Conservation (phyloP, 1,140 invertebrate genomes). For the Ips nitidus region DNA sequence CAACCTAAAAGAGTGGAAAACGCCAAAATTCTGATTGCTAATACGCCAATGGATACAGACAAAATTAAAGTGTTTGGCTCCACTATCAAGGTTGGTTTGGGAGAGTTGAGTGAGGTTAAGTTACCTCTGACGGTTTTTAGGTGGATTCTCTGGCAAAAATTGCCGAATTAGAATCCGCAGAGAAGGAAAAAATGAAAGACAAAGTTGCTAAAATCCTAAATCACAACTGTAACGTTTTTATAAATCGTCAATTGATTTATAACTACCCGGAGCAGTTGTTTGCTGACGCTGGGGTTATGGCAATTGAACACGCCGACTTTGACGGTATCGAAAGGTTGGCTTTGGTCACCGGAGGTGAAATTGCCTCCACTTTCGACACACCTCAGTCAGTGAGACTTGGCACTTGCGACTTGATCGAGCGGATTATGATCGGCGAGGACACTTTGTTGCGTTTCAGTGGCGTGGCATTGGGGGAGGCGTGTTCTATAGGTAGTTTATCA, state of each 20-base stretch:
- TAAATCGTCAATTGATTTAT: slow-evolving; percentile 99
- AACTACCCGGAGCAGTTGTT: slow-evolving; percentile 99
- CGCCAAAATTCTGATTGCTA: slow-evolving; percentile 97
- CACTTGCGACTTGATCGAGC: slow-evolving; percentile 91
- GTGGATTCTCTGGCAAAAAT: slow-evolving; percentile 99
- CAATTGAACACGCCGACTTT: slow-evolving; percentile 99
- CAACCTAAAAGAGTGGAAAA: slow-evolving; percentile 90
- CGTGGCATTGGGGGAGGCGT: slow-evolving; percentile 93
- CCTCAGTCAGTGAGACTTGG: slow-evolving; percentile 92
- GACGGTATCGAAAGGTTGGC: slow-evolving; percentile 90
- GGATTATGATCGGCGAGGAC: slow-evolving; percentile 98
- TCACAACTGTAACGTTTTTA: slow-evolving; percentile 98
- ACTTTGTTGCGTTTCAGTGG: slow-evolving; percentile 93
- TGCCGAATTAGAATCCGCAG: slow-evolving; percentile 95
- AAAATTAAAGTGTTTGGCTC: slow-evolving; percentile 99
- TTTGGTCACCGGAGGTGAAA: slow-evolving; percentile 71
- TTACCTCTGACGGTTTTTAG: not conserved
- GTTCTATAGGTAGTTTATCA: slow-evolving; percentile 67
- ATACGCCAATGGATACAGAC: slow-evolving; percentile 99
- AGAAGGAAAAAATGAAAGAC: slow-evolving; percentile 99
- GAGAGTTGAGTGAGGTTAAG: not conserved
- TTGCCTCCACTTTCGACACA: slow-evolving; percentile 97
- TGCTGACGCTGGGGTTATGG: slow-evolving; percentile 97
- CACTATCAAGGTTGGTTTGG: slow-evolving; percentile 68
- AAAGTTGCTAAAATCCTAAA: slow-evolving; percentile 97